phyloP scores from a whole-genome alignment of 1,140 invertebrate genomes.

The Hyphantria cunea region DNA sequence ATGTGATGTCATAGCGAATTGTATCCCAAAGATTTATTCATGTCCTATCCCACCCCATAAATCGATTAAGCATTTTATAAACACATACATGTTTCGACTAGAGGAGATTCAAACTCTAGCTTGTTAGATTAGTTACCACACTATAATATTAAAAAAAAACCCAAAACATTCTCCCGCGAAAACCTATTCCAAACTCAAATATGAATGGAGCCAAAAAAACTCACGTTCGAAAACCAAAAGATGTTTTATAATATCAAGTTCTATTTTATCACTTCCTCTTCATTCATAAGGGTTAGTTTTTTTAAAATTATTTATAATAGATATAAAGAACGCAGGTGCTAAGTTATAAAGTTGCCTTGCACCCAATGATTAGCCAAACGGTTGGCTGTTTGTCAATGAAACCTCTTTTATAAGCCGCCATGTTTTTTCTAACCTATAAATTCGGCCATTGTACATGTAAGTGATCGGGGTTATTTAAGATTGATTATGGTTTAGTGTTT shows the following conservation, averaged over 20 bases:
- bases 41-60: too few species aligned
- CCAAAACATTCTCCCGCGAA: too few species aligned
- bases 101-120: too few species aligned
- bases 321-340: constrained; percentile 26
- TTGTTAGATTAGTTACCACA: too few species aligned
- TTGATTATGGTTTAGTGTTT: constrained; percentile 3
- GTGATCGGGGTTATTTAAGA: constrained; percentile 19
- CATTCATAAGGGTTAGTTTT: constrained; percentile 8
- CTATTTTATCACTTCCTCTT: constrained; percentile 24
- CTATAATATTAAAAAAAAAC: too few species aligned
- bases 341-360: constrained; percentile 28
- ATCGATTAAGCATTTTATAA: too few species aligned
- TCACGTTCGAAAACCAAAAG: constrained; percentile 13
- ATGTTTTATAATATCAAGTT: constrained; percentile 22
- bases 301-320: constrained; percentile 22
- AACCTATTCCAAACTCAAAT: background rate
- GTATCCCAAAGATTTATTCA: too few species aligned
- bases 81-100: too few species aligned
- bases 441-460: constrained; percentile 16
- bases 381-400: constrained; percentile 26
- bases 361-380: constrained; percentile 30
- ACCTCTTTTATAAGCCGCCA: constrained; percentile 21
- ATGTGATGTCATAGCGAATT: too few species aligned
- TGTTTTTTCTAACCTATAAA: constrained; percentile 30
- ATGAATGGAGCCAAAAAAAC: constrained; percentile 25